These are phyloP conservation scores for Balaeniceps rex DNA, from an alignment of 2,113 vertebrate species.

Conservation along the genomic window DNA sequence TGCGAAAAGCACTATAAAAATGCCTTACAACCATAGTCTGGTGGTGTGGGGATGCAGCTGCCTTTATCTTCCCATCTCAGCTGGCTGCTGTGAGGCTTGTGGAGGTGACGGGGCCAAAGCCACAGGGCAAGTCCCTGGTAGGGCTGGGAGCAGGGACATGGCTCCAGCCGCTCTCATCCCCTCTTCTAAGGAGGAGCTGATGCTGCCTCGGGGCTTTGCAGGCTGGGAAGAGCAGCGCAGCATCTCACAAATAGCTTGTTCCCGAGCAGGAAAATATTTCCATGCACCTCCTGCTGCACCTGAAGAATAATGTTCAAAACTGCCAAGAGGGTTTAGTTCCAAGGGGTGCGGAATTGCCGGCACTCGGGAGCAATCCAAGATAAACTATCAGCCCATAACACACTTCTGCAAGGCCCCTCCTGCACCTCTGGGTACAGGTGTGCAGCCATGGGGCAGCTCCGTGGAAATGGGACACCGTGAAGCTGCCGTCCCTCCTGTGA, in stretches of 20 bases:
- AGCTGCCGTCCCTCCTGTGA: not conserved
- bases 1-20: too few species aligned
- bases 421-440: accelerated
- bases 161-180: not conserved
- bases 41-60: too few species aligned
- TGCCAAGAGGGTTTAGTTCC: not conserved
- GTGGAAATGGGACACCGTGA: not conserved
- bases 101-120: not conserved
- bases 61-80: too few species aligned
- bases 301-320: not conserved
- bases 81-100: too few species aligned
- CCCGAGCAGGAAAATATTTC: not conserved
- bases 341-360: not conserved
- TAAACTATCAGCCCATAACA: not conserved
- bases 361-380: not conserved
- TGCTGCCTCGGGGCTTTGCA: not conserved
- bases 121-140: accelerated
- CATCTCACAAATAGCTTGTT: not conserved
- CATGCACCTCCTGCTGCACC: not conserved
- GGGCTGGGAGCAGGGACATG: not conserved
- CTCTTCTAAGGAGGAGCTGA: not conserved
- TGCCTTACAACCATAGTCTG: too few species aligned
- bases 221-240: not conserved
- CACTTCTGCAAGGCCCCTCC: not conserved
- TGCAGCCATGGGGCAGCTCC: not conserved